Percentiles rank a stretch among this genome's conserved stretches.
Conservation (phyloP, 2,888 invertebrate species). For the Cataglyphis cursor region DNA sequence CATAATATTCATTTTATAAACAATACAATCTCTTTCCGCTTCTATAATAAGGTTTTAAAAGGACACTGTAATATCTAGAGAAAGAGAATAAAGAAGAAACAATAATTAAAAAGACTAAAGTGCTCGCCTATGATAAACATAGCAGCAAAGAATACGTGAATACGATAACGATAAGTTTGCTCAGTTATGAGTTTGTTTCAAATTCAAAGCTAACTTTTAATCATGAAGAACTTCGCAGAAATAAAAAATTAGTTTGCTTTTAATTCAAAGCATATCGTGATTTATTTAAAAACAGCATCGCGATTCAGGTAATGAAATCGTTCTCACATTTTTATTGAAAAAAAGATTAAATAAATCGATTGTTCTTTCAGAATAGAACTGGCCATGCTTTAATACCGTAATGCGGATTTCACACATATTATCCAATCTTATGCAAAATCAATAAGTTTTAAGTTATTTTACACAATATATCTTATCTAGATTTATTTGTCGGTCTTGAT, state of each 20-base stretch:
- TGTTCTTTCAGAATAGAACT: background rate
- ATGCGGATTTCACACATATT: constrained; percentile 19
- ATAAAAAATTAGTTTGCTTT: background rate
- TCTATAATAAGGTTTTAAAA: constrained; percentile 24
- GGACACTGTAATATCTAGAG: background rate
- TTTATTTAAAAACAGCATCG: background rate
- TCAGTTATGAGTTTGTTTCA: background rate
- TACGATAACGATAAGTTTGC: background rate
- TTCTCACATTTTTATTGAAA: constrained; percentile 9
- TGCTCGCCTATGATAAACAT: background rate
- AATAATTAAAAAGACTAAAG: background rate
- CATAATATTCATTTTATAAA: background rate
- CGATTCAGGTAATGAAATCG: constrained; percentile 17
- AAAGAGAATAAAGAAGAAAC: background rate
- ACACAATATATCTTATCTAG: background rate
- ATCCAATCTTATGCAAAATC: constrained; percentile 6
- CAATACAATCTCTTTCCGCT: background rate
- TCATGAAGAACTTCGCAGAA: background rate
- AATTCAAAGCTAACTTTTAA: background rate
- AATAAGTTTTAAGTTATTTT: constrained; percentile 28
- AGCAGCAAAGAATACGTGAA: background rate
- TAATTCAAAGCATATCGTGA: background rate
- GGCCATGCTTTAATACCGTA: background rate
- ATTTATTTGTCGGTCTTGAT: background rate
- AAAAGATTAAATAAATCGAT: constrained; percentile 25